Percentiles rank a stretch among this genome's conserved stretches.
Evolutionary conservation across 1,140 invertebrate species (phyloP).

Genomic region (Zaprionus nigranus): DNA sequence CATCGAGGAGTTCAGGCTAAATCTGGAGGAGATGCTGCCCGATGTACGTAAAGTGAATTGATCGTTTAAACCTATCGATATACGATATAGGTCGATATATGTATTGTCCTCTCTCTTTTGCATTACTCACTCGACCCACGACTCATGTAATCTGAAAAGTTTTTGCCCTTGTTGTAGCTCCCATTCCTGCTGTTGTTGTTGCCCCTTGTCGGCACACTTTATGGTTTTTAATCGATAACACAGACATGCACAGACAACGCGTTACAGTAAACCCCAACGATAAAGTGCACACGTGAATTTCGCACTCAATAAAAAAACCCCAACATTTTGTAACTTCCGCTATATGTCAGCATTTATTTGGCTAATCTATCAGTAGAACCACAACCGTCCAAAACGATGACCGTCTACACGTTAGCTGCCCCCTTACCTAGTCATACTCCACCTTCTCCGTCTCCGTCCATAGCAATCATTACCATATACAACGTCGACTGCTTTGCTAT

Average conservation of each 20-base stretch:
- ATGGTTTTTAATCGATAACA: conserved; percentile 76
- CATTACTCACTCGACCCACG: conserved; percentile 57
- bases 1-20: conserved; percentile 74
- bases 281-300: conserved; percentile 49
- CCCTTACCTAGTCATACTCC: background rate
- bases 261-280: conserved; percentile 57
- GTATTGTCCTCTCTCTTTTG: conserved; percentile 11
- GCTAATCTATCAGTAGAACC: conserved; percentile 25
- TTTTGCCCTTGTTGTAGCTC: conserved; percentile 26
- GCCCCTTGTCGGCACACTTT: conserved; percentile 54
- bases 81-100: background rate
- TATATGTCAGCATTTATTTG: conserved; percentile 55
- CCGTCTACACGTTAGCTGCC: background rate
- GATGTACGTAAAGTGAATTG: conserved; percentile 56
- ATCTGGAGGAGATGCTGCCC: conserved; percentile 74
- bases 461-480: conserved; percentile 68
- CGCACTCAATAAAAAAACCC: conserved; percentile 22
- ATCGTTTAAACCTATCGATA: background rate
- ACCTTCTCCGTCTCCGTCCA: too few relatives aligned
- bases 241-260: conserved; percentile 49
- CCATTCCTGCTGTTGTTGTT: conserved; percentile 17
- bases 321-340: conserved; percentile 54
- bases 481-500: conserved; percentile 62
- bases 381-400: background rate
- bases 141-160: conserved; percentile 67